Evolutionary conservation across 2,113 vertebrate species (phyloP), one percentile per base, ranked within the genome.

Genomic region (Bostrychus sinensis): DNA sequence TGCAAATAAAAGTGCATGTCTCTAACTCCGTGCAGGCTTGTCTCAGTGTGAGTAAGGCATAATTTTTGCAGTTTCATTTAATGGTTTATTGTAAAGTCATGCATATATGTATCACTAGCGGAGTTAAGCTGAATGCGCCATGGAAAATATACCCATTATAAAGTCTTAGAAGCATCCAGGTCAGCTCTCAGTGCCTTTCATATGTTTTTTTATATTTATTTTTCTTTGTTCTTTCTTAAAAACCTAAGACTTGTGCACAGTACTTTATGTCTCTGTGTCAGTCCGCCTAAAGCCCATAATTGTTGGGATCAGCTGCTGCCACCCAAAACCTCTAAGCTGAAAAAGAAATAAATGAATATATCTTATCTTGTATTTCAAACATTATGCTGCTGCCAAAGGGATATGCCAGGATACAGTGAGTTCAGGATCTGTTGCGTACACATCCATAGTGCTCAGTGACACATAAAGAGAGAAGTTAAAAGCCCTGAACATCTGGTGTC

Each of bases 401-500:
- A 51, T 28, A n/a, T 7, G 7, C 25, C 25, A 10, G 25, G 14
- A 51, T 51, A 51, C 23, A 30, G 48, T 28, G 14, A 23, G 14
- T 3, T 30, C 22, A 48, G 45, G 25, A 25, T 20, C 23, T 16
- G 48, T 23, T 51, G 25, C 25, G 48, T 59, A 54, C 36, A 59
- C 39, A 48, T 42, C 46, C 28, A 58, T 37, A 54, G 45, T 57
- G 14, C 23, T 20, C 28, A 53, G 62, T 17, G 32, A 66, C 48
- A 68, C 59, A 58, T 56, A 39, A 59, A 57, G 54, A 41, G 13
- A 59, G 32, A 58, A 54, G 61, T 11, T 9, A 51, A 48, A 48
- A 48, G 45, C 51, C n/a, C 30, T 55, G 77, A 83, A 81, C 87
- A 83, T 82, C 81, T 86, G 82, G 59, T 66, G 56, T 81, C 72